Base-by-base conservation (phyloP, 2,888 invertebrate species). In the Oeneis ivallda region DNA sequence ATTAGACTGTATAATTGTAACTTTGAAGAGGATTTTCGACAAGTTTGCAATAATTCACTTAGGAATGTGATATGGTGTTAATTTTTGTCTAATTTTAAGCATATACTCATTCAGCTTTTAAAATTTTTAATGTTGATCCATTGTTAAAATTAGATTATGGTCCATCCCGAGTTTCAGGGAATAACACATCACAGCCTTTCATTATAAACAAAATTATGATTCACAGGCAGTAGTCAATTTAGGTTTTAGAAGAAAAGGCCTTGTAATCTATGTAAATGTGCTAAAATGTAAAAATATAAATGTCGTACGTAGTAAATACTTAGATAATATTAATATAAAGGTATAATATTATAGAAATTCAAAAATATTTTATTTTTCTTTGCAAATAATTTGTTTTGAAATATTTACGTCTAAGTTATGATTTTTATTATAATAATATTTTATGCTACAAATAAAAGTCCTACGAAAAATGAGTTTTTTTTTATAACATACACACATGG, bases 191-290 rank as follows among this genome's bases (percentile, higher is more conserved):
- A 72, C 73, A 73, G 60, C 71, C 65, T 71, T 67, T 63, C 66
- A 70, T 71, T 69, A 64, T 63, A 65, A 61, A 66, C 70, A 68
- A 70, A 71, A 17, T 15, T 66, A 68, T 60, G 56, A 67, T 71
- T 70, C 66, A 63, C 70, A 67, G 65, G 65, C 60, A 56, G 73
- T 75, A 71, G 72, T 72, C 69, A 70, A 70, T 66, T 70, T 76
- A 79, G 76, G 65, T 71, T 66, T 74, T 77, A 77, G 73, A 74
- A 54, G 26, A 62, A 74, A 79, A 79, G 79, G 81, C 84, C 83
- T 87, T 89, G 85, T 87, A 87, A 85, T 86, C 80, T 88, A 86
- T 89, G 87, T 89, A 90, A 88, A 89, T 81, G 76, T 86, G 85
- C 81, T 80, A 82, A 82, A 74, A 77, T 88, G 86, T 89, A 87